Evolutionary conservation across 2,113 vertebrate genomes (phyloP).

Genomic region (Hymenochirus boettgeri): DNA sequence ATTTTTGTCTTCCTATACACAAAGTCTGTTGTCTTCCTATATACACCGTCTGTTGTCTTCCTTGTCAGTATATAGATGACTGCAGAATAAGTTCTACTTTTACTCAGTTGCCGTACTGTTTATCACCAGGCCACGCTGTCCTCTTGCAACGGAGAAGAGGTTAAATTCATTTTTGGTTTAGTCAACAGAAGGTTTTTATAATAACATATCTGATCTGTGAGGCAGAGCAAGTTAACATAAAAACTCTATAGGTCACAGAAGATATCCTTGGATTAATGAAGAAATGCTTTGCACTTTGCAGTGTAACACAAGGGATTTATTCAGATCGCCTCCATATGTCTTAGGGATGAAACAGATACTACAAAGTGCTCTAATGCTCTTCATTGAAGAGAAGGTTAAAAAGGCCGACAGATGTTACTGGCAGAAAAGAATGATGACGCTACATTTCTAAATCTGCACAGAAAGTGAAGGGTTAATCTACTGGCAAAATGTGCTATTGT

Average conservation of each 20-base stretch:
- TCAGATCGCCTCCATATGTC: slow-evolving; percentile 19
- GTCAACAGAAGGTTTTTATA: background rate
- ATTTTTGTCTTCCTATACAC: too few relatives aligned
- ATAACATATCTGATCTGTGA: background rate
- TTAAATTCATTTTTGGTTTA: background rate
- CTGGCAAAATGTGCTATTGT: background rate
- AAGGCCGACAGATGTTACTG: too few relatives aligned
- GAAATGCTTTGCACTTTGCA: background rate
- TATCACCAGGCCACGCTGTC: background rate
- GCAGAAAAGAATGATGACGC: background rate
- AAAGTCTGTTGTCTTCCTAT: too few relatives aligned
- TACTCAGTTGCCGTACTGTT: background rate
- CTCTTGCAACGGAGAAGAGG: background rate
- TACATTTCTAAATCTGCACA: background rate
- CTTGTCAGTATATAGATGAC: too few relatives aligned
- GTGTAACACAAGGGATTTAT: slow-evolving; percentile 9
- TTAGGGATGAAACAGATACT: slow-evolving; percentile 5
- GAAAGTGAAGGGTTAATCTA: background rate
- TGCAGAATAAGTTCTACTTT: background rate
- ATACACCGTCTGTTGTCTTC: too few relatives aligned
- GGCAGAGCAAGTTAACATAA: slow-evolving; percentile 6
- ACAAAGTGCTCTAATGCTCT: background rate
- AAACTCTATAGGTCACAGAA: slow-evolving; percentile 1
- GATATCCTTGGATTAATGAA: slow-evolving; percentile 15
- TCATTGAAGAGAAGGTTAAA: background rate